phyloP scores from a whole-genome alignment of 2,888 invertebrate genomes.

The Diploptera punctata region DNA sequence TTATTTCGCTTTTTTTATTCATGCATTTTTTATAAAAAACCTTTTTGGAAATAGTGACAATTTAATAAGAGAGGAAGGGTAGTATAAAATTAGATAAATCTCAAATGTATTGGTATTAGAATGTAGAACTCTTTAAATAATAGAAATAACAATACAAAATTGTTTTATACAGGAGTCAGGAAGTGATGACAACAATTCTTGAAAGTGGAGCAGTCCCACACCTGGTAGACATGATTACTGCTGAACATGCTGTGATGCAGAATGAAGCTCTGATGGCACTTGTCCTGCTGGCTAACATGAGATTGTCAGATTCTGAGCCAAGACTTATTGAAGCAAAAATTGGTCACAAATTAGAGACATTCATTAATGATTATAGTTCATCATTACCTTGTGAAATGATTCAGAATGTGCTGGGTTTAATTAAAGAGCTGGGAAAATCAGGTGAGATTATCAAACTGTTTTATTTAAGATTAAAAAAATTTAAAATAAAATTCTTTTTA shows the following conservation, averaged over 20 bases:
- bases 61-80: too few relatives aligned
- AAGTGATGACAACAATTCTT: slow-evolving; percentile 57
- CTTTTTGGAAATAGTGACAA: too few relatives aligned
- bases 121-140: too few relatives aligned
- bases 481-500: too few relatives aligned
- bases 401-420: slow-evolving; percentile 46
- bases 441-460: too few relatives aligned
- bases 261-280: slow-evolving; percentile 80
- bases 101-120: too few relatives aligned
- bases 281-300: slow-evolving; percentile 63
- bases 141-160: too few relatives aligned
- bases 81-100: too few relatives aligned
- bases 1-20: too few relatives aligned
- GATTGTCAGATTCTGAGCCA: slow-evolving; percentile 48
- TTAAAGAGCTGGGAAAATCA: slow-evolving; percentile 46
- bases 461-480: too few relatives aligned
- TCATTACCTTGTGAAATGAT: slow-evolving; percentile 44
- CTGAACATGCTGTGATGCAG: slow-evolving; percentile 87
- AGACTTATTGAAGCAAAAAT: slow-evolving; percentile 59
- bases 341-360: slow-evolving; percentile 59
- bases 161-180: slow-evolving; percentile 53
- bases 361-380: slow-evolving; percentile 52
- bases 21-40: too few relatives aligned
- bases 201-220: slow-evolving; percentile 73
- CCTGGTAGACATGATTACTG: slow-evolving; percentile 81